Evolutionary conservation across 2,888 invertebrate genomes (phyloP), one percentile per base, ranked within the genome.

Genomic region (Sinodicranocentrus sp.): DNA sequence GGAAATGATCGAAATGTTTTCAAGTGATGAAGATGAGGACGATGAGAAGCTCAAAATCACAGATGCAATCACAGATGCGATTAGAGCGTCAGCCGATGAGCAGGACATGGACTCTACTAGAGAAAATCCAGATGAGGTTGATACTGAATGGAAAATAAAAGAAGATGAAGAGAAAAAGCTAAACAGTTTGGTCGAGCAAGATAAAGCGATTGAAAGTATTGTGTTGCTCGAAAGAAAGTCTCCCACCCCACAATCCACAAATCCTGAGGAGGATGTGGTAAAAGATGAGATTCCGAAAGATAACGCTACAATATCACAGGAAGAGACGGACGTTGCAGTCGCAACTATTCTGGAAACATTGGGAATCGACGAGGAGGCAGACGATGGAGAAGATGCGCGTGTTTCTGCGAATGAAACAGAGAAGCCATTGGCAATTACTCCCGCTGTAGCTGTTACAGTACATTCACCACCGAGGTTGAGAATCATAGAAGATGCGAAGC

Each of bases 271-370:
- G 17, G 86, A 87, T 19, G 83, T 83, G 3, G 85, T 78, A 25
- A 87, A 89, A 72, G 88, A 88, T 59, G 87, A 88, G 13, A 83
- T 88, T 52, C 87, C 86, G 1, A 87, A 95, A 85, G 95, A 95
- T 89, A 96, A 95, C 89, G 95, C 95, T 0, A 92, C 96, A 65
- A 97, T 97, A 89, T 97, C 96, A 0, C 97, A 97, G 91, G 97
- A 97, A 91, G 97, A 97, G 91, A 97, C 97, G 0, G 97, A 96
- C 91, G 96, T 96, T 90, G 97, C 97, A 0, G 97, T 97, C 0
- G 96, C 96, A 8, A 96, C 97, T 0, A 91, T 97, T 28, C 91
- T 97, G 75, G 96, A 96, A 90, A 96, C 96, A 88, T 96, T 97
- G 89, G 89, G 84, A 23, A 82, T 71, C 21, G 87, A 86, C 54